A percentile compares a stretch with the other conserved stretches of the same genome.
These are phyloP conservation scores for Speoplatyrhinus poulsoni DNA, from an alignment of 2,113 vertebrate species.

Conservation along the genomic window DNA sequence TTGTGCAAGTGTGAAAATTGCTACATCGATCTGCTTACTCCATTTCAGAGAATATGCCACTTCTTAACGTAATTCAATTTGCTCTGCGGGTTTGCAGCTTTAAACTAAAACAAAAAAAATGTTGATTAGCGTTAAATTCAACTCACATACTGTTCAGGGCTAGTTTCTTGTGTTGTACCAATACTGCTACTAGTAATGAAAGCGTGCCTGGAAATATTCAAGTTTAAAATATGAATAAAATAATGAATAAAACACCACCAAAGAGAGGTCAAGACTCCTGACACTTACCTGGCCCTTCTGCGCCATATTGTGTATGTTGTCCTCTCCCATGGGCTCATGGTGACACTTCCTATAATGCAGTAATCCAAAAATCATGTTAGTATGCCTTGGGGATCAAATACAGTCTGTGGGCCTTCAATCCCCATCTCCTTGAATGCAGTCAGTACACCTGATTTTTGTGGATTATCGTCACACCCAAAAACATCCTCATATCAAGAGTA, in stretches of 20 bases:
- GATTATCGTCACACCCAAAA: constrained; percentile 67
- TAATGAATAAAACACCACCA: constrained; percentile 20
- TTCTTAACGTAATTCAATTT: constrained; percentile 2
- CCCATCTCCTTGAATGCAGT: constrained; percentile 62
- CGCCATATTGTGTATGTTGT: constrained; percentile 1
- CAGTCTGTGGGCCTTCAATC: constrained; percentile 64
- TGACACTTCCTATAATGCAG: constrained; percentile 69
- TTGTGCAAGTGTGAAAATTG: constrained; percentile 48
- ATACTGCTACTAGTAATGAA: not conserved
- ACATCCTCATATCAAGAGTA: constrained; percentile 37
- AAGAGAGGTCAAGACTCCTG: not conserved
- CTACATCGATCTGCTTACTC: constrained; percentile 30
- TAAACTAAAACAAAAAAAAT: not conserved
- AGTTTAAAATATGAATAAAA: too few species aligned
- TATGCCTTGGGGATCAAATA: constrained; percentile 61
- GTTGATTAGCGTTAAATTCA: too few species aligned
- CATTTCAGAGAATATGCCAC: not conserved
- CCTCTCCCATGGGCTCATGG: constrained; percentile 25
- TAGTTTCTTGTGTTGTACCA: not conserved
- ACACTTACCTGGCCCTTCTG: constrained; percentile 13
- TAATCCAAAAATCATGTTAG: constrained; percentile 77
- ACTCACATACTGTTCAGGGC: not conserved
- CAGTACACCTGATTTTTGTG: constrained; percentile 53
- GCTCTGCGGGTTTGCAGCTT: not conserved
- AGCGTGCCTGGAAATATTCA: not conserved